Evolutionary conservation across 2,797 vertebrate genomes (phyloP).

Genomic region (Leptatherina wallacei): DNA sequence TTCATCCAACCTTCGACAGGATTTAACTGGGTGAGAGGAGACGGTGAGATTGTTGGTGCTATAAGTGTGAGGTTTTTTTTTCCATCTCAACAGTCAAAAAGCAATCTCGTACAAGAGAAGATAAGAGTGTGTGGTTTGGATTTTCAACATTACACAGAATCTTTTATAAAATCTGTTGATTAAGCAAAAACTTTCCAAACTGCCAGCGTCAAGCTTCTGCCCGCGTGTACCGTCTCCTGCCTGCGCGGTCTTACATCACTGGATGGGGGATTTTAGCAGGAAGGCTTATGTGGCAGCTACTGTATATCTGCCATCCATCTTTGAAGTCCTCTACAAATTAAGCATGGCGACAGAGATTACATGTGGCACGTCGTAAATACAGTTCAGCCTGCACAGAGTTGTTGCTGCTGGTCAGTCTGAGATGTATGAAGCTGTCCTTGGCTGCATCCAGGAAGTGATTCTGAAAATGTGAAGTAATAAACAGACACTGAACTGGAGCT

Average conservation of each 20-base stretch:
- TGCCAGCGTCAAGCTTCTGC: conserved; percentile 5
- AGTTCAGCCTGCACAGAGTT: conserved; percentile 14
- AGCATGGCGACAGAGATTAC: conserved; percentile 64
- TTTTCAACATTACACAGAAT: not conserved
- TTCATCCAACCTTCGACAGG: not conserved
- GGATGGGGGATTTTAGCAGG: conserved; percentile 35
- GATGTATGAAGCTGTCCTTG: conserved; percentile 50
- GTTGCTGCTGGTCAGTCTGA: conserved; percentile 53
- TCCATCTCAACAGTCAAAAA: too few species aligned
- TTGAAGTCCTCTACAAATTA: conserved; percentile 67
- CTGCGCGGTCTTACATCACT: conserved; percentile 55
- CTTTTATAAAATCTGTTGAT: conserved; percentile 33
- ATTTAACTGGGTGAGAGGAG: not conserved
- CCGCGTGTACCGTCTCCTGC: conserved; percentile 17
- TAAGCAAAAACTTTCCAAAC: conserved; percentile 37
- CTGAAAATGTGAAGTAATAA: conserved; percentile 45
- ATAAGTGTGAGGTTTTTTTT: too few species aligned
- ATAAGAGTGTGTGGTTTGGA: too few species aligned
- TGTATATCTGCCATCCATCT: conserved; percentile 59
- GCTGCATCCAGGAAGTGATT: conserved; percentile 34
- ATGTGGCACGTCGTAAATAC: conserved; percentile 72
- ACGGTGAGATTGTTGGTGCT: not conserved
- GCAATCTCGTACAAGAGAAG: too few species aligned
- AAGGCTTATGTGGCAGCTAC: conserved; percentile 57
- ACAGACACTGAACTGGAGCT: not conserved